Base-by-base conservation (phyloP, 2,888 invertebrate genomes). In the Sarcophaga subvicina region DNA sequence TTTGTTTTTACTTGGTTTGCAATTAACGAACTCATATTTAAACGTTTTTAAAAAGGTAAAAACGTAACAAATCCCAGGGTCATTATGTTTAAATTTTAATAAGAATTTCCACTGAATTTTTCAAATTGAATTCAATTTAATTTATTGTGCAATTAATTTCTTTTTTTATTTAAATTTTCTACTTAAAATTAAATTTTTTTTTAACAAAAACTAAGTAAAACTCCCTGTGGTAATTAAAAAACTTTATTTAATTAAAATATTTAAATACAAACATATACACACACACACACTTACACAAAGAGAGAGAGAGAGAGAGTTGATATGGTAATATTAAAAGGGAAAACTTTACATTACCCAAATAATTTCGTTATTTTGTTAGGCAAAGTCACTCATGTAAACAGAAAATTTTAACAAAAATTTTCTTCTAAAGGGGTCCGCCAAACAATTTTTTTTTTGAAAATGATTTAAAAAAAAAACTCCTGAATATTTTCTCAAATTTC, bases 211-310 rank as follows among this genome's bases (percentile, higher is more conserved):
- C 14, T 49, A 45, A 63, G 54, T 20, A 71, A 71, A 69, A 47
- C 37, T 54, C 37, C 27, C 47, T 4, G 49, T 14, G 71, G 47
- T 83, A 86, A 86, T 83, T 86, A 70, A 78, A 86, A 86, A 86
- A 77, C 69, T 86, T 86, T 86, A 72, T 75, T 81, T 66, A 80
- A 86, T 78, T 86, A 83, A 83, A 75, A 80, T 66, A 83, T 69
- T 82, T 12, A 67, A 69, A 69, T 45, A 75, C 25, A 22, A 4
- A 1, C n/a, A 54, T 4, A 37, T 20, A 17, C 54, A 69, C 3
- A 69, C 45, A 22, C 45, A 45, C 11, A 22, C 8, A 37, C 8
- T 5, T 27, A 4, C 27, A 27, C 27, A 27, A 27, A 27, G 4
- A 3, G 22, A 22, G 22, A 22, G 22, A 22, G 22, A 22, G 2